Conservation (phyloP, 2,888 invertebrate genomes). For the Hydriomena furcata region DNA sequence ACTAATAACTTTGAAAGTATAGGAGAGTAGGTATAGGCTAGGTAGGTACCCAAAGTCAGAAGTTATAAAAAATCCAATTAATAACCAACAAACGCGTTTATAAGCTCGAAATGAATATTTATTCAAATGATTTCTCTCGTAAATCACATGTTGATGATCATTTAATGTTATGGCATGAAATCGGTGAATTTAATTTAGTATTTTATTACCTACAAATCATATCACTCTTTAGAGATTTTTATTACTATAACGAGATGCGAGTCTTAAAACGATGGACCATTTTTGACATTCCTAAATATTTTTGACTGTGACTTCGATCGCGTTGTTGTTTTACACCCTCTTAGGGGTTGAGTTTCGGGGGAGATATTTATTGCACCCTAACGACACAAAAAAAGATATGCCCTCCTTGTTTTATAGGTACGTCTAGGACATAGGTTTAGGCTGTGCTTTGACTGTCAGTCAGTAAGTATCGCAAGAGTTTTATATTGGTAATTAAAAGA, state of each 20-base stretch:
- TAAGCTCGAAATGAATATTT: slow-evolving; percentile 16
- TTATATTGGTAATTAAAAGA: too few relatives aligned
- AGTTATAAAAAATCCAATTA: slow-evolving; percentile 22
- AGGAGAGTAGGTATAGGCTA: too few relatives aligned
- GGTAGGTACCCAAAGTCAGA: slow-evolving; percentile 3
- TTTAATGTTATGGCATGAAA: slow-evolving; percentile 25
- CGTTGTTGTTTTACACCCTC: too few relatives aligned
- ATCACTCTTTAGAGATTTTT: slow-evolving; percentile 9
- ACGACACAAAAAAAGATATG: too few relatives aligned
- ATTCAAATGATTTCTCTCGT: slow-evolving; percentile 22
- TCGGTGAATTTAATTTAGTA: slow-evolving; percentile 21
- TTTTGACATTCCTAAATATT: background rate
- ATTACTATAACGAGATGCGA: slow-evolving; percentile 2
- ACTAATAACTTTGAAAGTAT: slow-evolving; percentile 14
- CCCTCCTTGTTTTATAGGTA: too few relatives aligned
- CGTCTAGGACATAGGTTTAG: too few relatives aligned
- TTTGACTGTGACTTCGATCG: too few relatives aligned
- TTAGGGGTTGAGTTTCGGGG: too few relatives aligned
- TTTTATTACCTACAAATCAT: slow-evolving; percentile 19
- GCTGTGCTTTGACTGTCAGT: too few relatives aligned
- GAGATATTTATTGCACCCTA: too few relatives aligned
- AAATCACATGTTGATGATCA: slow-evolving; percentile 19
- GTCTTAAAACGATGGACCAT: background rate
- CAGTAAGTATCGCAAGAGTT: too few relatives aligned
- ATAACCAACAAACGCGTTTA: slow-evolving; percentile 17